Base-by-base conservation (phyloP, 2,888 invertebrate genomes). In the Meloe dianella region DNA sequence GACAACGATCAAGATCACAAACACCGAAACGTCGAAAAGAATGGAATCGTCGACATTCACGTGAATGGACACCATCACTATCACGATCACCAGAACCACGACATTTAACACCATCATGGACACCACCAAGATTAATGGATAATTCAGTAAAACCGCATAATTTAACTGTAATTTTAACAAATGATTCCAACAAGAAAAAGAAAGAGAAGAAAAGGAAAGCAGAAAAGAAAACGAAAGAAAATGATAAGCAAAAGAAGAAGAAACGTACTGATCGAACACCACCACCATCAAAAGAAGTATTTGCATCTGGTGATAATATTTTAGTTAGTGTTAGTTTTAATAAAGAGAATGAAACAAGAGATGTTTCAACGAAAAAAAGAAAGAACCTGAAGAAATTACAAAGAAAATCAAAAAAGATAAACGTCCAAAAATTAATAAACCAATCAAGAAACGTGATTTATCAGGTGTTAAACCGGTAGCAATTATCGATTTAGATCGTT, bases 231-330 rank as follows among this genome's bases (percentile, higher is more conserved):
- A 73, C 66, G 66, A 77, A 73, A 66, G 74, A 79, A 73, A 61
- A 70, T 66, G 84, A 84, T 63, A 84, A 84, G 65, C 82, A 82
- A 35, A 84, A 84, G 57, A 84, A 84, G 72, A 75, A 84, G 41
- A 81, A 81, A 62, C 77, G 83, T 29, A 75, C 77, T 24, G 83
- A 84, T 58, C 77, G 83, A 54, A 88, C 88, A 0, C 87, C 86
- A n/a, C 88, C 86, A 61, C 92, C 93, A 0, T 92, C 92, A 2
- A 96, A 96, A 82, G 95, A 95, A 84, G 94, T 96, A 3, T 96
- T 95, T 81, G 94, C 96, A 0, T 95, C 95, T 12, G 96, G 96
- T 3, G 94, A 96, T 83, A 96, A 95, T 81, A 96, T 96, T 77
- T 88, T 96, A 71, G 95, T 96, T 12, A 95, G 95, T 84, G 94